Evolutionary conservation across 2,113 vertebrate genomes (phyloP).

Genomic region (Apteryx owenii): DNA sequence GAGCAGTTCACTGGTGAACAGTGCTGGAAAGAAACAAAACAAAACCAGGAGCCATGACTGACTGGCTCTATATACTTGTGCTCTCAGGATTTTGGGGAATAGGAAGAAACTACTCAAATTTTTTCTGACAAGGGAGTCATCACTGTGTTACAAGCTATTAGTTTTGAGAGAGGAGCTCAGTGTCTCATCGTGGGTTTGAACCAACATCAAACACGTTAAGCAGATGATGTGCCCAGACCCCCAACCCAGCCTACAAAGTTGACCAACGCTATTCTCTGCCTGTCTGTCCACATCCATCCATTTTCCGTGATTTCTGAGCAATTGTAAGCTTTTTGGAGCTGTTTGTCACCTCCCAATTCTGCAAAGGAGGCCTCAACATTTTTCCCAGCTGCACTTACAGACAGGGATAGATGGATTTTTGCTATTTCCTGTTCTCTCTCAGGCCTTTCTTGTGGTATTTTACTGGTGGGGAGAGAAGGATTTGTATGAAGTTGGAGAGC

Average conservation of each 20-base stretch:
- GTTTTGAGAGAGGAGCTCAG: neutral
- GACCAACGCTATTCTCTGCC: neutral
- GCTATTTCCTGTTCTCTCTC: neutral
- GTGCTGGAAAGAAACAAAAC: slow-evolving; percentile 74
- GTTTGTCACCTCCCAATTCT: neutral
- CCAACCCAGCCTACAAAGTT: neutral
- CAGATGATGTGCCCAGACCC: neutral
- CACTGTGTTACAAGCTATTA: accelerated
- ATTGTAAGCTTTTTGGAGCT: neutral
- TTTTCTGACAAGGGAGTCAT: neutral
- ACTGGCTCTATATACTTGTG: neutral
- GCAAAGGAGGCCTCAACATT: neutral
- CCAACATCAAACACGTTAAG: neutral
- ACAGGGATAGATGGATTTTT: neutral
- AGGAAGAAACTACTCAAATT: neutral
- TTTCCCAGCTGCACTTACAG: neutral
- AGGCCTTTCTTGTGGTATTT: neutral
- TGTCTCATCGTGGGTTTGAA: neutral
- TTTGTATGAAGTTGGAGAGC: neutral
- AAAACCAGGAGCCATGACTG: neutral
- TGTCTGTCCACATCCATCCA: neutral
- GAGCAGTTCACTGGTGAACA: slow-evolving; percentile 92
- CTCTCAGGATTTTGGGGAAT: neutral
- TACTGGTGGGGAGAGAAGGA: neutral
- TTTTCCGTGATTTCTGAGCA: neutral